A percentile compares a stretch with the other conserved stretches of the same genome.
These are phyloP conservation scores for Hippocampus guttulatus DNA, from an alignment of 2,113 vertebrate genomes.

Conservation along the genomic window DNA sequence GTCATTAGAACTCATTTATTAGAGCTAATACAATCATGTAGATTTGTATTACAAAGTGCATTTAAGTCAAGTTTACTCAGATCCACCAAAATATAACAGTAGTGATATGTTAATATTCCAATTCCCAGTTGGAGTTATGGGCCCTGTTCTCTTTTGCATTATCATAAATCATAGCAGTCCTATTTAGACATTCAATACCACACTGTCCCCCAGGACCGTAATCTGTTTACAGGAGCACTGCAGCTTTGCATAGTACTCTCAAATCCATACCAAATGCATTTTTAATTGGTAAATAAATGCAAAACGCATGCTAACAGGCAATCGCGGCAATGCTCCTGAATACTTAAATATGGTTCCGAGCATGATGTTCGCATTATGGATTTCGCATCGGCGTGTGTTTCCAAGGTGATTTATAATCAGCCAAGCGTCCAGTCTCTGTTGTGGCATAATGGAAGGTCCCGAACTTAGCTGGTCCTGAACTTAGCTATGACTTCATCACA, in stretches of 20 bases:
- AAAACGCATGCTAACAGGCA: slow-evolving; percentile 72
- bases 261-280: slow-evolving; percentile 77
- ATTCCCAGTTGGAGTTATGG: slow-evolving; percentile 54
- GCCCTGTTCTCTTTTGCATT: slow-evolving; percentile 65
- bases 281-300: slow-evolving; percentile 77
- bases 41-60: slow-evolving; percentile 16
- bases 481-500: slow-evolving; percentile 59
- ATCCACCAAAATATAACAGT: slow-evolving; percentile 41
- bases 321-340: slow-evolving; percentile 62
- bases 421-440: slow-evolving; percentile 42
- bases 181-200: slow-evolving; percentile 76
- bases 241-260: slow-evolving; percentile 72
- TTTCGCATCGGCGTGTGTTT: slow-evolving; percentile 70
- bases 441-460: slow-evolving; percentile 56
- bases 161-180: slow-evolving; percentile 77
- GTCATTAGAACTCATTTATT: neutral
- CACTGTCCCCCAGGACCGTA: slow-evolving; percentile 68
- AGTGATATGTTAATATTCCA: slow-evolving; percentile 48
- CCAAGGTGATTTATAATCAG: slow-evolving; percentile 73
- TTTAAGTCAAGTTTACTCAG: slow-evolving; percentile 23
- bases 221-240: slow-evolving; percentile 71
- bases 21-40: neutral
- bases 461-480: slow-evolving; percentile 44
- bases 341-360: slow-evolving; percentile 68
- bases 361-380: slow-evolving; percentile 69